Percentiles rank a stretch among this genome's conserved stretches.
Conservation (phyloP, 2,888 invertebrate species). For the Drosophila hamatofila region DNA sequence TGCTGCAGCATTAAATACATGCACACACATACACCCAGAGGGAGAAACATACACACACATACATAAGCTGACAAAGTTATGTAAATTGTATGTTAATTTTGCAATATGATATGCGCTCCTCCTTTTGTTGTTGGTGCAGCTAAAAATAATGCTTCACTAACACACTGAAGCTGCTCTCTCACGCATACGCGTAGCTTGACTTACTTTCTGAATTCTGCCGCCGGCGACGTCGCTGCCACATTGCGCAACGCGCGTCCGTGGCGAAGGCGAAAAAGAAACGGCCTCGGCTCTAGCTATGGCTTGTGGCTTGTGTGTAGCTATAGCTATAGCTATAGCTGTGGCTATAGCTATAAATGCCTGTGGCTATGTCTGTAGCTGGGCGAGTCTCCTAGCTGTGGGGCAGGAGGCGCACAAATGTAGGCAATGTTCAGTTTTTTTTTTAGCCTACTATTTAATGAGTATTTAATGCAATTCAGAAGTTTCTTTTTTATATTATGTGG, state of each 20-base stretch:
- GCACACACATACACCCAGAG: neutral
- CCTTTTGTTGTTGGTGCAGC: slow-evolving; percentile 17
- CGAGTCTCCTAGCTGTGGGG: slow-evolving; percentile 45
- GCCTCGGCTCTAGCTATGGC: slow-evolving; percentile 41
- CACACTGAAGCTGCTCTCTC: slow-evolving; percentile 39
- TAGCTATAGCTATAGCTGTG: neutral
- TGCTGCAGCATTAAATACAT: slow-evolving; percentile 12
- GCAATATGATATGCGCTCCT: slow-evolving; percentile 24
- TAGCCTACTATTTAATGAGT: neutral
- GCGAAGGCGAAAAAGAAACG: slow-evolving; percentile 38
- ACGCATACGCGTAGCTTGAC: slow-evolving; percentile 65
- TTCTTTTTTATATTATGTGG: neutral
- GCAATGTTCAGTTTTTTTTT: slow-evolving; percentile 52
- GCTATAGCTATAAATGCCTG: slow-evolving; percentile 17
- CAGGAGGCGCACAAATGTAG: slow-evolving; percentile 69
- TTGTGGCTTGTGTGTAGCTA: slow-evolving; percentile 17
- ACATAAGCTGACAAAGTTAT: slow-evolving; percentile 4
- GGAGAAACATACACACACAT: neutral
- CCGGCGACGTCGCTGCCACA: slow-evolving; percentile 65
- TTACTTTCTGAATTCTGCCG: slow-evolving; percentile 65
- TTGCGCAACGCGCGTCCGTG: slow-evolving; percentile 73
- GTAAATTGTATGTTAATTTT: slow-evolving; percentile 20
- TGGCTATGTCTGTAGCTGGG: slow-evolving; percentile 27
- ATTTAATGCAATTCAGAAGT: slow-evolving; percentile 13
- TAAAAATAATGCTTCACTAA: slow-evolving; percentile 27